Percentiles rank a stretch among this genome's conserved stretches.
Conservation (phyloP, 2,797 vertebrate genomes). For the Momotus momota region DNA sequence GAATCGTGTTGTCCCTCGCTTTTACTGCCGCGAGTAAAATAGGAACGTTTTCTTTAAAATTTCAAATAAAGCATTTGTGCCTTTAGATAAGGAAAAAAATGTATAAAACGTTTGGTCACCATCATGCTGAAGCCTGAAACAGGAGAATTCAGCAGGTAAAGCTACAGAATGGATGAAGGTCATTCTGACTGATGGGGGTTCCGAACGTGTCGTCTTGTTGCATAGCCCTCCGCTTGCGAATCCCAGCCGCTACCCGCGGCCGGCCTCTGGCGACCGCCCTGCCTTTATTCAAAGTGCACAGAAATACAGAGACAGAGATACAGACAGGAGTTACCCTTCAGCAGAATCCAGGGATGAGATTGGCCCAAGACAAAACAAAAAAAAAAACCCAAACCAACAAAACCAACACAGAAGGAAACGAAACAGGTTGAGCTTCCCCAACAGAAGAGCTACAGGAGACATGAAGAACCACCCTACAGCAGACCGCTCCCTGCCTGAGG, state of each 20-base stretch:
- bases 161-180: conserved; percentile 82
- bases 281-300: not conserved
- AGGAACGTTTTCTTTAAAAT: conserved; percentile 41
- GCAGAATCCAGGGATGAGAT: conserved; percentile 66
- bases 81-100: conserved; percentile 79
- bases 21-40: conserved; percentile 41
- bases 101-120: conserved; percentile 93
- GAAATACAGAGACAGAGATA: conserved; percentile 30
- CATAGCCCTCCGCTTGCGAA: conserved; percentile 86
- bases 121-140: conserved; percentile 89
- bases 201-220: conserved; percentile 86
- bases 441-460: conserved; percentile 43
- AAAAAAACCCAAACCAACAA: not conserved
- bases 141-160: conserved; percentile 84
- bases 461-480: not conserved
- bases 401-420: not conserved
- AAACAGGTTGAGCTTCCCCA: not conserved
- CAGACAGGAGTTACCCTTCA: conserved; percentile 12
- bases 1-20: conserved; percentile 28
- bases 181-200: conserved; percentile 38
- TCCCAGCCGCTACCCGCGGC: not conserved
- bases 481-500: not conserved
- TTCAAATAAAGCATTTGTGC: conserved; percentile 85
- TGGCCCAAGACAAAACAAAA: not conserved
- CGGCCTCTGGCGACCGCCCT: not conserved